Evolutionary conservation across 2,888 invertebrate species (phyloP).

Genomic region (Sarcophaga carnaria): DNA sequence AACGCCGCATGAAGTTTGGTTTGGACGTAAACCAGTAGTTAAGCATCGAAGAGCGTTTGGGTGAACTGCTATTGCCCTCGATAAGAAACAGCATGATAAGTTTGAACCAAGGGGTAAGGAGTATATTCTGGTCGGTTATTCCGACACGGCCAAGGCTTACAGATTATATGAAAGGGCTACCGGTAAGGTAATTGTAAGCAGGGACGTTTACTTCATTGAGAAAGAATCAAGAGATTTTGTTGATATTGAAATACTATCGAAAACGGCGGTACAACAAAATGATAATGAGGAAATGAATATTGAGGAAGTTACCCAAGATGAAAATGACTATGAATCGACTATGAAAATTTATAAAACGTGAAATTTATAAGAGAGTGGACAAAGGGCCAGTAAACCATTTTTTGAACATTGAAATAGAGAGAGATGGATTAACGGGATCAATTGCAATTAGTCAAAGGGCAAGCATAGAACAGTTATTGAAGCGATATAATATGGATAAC

Average conservation of each 20-base stretch:
- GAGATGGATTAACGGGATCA: conserved; percentile 30
- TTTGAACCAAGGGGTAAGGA: conserved; percentile 26
- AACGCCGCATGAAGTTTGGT: conserved; percentile 27
- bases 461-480: conserved; percentile 14
- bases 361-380: too few species aligned
- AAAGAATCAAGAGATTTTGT: background rate
- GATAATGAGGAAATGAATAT: background rate
- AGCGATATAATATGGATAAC: conserved; percentile 34
- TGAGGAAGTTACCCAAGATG: too few species aligned
- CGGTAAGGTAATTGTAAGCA: conserved; percentile 34
- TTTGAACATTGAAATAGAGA: conserved; percentile 47
- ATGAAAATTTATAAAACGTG: too few species aligned
- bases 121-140: conserved; percentile 30
- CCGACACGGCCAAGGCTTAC: conserved; percentile 48
- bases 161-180: conserved; percentile 40
- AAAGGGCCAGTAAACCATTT: conserved; percentile 50
- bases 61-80: conserved; percentile 13
- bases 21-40: conserved; percentile 1
- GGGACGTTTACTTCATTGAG: conserved; percentile 38
- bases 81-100: conserved; percentile 31
- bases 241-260: background rate
- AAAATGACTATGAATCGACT: too few species aligned
- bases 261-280: background rate
- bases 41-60: conserved; percentile 32
- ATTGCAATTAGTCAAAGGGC: conserved; percentile 36